A percentile compares a stretch with the other conserved stretches of the same genome.
Conservation (phyloP, 2,888 invertebrate genomes). For the Acanthosoma haemorrhoidale region DNA sequence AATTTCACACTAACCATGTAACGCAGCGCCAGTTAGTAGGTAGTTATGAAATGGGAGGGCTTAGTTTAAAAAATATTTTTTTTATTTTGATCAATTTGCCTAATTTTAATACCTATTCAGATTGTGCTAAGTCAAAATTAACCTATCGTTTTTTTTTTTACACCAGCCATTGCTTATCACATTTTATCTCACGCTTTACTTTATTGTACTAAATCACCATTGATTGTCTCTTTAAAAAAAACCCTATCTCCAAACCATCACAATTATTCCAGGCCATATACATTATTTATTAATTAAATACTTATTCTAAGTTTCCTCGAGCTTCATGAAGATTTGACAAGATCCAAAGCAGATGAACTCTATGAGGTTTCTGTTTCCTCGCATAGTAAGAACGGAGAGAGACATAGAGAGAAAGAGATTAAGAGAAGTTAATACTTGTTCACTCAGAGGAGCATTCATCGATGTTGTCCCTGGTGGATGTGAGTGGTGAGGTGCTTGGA, state of each 20-base stretch:
- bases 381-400: constrained; percentile 10
- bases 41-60: background rate
- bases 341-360: constrained; percentile 20
- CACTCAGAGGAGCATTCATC: constrained; percentile 25
- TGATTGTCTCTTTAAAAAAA: constrained; percentile 35
- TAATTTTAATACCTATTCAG: constrained; percentile 2
- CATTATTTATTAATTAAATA: constrained; percentile 9
- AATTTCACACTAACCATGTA: background rate
- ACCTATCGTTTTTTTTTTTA: constrained; percentile 23
- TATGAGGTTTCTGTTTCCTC: constrained; percentile 22
- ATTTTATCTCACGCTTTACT: constrained; percentile 28
- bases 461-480: constrained; percentile 55
- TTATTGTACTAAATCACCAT: constrained; percentile 29
- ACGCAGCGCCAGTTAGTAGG: background rate
- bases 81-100: background rate
- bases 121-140: constrained; percentile 18
- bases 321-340: background rate
- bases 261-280: constrained; percentile 26
- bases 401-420: constrained; percentile 23
- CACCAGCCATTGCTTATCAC: constrained; percentile 35
- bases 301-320: background rate
- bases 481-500: constrained; percentile 88
- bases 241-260: constrained; percentile 15
- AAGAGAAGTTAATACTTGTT: constrained; percentile 21
- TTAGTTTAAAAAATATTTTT: constrained; percentile 12